Base-by-base conservation (phyloP, 2,888 invertebrate genomes). In the Rotaria sp. region DNA sequence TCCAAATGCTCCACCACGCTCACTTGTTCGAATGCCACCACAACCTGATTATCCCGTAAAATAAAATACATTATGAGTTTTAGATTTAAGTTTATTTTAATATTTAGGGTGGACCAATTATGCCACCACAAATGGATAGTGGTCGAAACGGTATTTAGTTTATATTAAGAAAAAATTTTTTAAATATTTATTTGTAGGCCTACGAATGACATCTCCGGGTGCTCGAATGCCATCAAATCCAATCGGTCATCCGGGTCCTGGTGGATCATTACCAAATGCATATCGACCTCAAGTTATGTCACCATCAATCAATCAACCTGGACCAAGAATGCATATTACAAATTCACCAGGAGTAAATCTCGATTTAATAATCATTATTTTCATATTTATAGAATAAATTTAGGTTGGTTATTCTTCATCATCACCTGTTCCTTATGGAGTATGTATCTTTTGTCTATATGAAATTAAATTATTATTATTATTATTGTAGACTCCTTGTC, bases 401-500 rank as follows among this genome's bases (percentile, higher is more conserved):
- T 45, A 80, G 80, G 45, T 80, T 45, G 45, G 80, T 15, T 80
- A 80, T n/a, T 80, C 80, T 45, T 80, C 80, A n/a, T 80, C 80
- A 45, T 80, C 80, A 26, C 80, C 80, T 41, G 45, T n/a, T 26
- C 80, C 80, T 45, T 80, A 80, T n/a, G 41, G 41, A 8, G 80
- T 80, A 80, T 45, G 80, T 80, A 45, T 45, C 21, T 45, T n/a
- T 45, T 15, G 13, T 18, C 18, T 15, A 50, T 50, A 15, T 50
- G 18, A 50, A 50, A 15, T 18, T 13, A 50, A 11, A 30, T 26
- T 38, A 41, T 18, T 38, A 38, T 38, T 3, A 24, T 80, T 15
- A 13, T 26, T 26, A 26, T 80, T 80, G n/a, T 15, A 80, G 80
- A 45, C 41, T 41, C 45, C 80, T n/a, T 80, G 80, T 45, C 80